Percentiles rank a stretch among this genome's conserved stretches.
Conservation (phyloP, 2,888 invertebrate species). For the Hipparchia semele region DNA sequence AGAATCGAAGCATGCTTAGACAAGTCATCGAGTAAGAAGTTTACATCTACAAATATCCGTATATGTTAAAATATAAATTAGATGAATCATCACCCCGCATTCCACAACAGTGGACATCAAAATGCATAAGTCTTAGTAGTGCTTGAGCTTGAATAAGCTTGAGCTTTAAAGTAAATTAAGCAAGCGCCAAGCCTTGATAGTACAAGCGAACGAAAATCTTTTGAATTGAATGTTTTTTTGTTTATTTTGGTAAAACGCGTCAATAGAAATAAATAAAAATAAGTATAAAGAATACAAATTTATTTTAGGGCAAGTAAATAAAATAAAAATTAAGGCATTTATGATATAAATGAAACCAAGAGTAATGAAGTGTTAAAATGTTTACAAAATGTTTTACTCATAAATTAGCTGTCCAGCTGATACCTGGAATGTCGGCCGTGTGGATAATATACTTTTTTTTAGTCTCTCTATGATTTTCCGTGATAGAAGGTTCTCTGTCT, state of each 20-base stretch:
- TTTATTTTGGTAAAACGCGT: background rate
- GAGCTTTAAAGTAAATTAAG: background rate
- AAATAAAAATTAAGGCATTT: too few species aligned
- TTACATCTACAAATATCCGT: conserved; percentile 1
- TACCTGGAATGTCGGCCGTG: too few species aligned
- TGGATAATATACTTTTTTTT: too few species aligned
- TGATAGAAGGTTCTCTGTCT: too few species aligned
- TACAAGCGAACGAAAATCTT: background rate
- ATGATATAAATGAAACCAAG: background rate
- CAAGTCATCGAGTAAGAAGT: background rate
- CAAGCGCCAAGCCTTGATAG: too few species aligned
- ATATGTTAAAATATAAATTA: background rate
- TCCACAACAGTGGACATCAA: conserved; percentile 7
- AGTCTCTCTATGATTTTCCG: too few species aligned
- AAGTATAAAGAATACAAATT: background rate
- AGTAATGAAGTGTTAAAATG: background rate
- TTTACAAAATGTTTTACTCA: background rate
- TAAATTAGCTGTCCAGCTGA: background rate
- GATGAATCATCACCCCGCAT: conserved; percentile 5
- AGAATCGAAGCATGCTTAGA: background rate
- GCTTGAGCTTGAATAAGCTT: background rate
- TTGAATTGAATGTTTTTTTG: background rate
- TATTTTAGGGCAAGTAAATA: background rate
- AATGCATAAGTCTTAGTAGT: background rate
- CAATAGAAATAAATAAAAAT: background rate